Percentiles rank a stretch among this genome's conserved stretches.
Evolutionary conservation across 1,140 invertebrate genomes (phyloP).

Genomic region (Cryptotermes secundus): DNA sequence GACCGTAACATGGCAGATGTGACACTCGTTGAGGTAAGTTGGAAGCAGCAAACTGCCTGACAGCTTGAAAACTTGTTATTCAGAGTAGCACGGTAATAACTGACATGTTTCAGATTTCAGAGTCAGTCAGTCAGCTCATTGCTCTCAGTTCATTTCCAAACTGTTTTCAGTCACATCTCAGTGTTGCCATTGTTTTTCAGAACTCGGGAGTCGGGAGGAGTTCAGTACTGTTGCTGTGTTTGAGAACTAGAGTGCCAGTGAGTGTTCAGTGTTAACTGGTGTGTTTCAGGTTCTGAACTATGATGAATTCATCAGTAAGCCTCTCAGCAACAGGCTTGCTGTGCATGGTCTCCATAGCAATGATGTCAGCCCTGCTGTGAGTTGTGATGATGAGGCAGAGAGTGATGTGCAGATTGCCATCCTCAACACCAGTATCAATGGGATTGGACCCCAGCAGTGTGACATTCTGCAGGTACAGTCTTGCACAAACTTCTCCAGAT

Average conservation of each 20-base stretch:
- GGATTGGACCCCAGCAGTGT: slow-evolving; percentile 43
- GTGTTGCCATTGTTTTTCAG: too few relatives aligned
- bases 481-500: too few relatives aligned
- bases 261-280: neutral
- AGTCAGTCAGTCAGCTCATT: too few relatives aligned
- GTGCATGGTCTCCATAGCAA: neutral
- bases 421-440: neutral
- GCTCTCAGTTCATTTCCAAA: too few relatives aligned
- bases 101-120: too few relatives aligned
- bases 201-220: too few relatives aligned
- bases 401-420: neutral
- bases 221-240: too few relatives aligned
- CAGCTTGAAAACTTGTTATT: too few relatives aligned
- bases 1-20: slow-evolving; percentile 57
- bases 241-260: too few relatives aligned
- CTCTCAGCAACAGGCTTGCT: neutral
- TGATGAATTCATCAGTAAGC: slow-evolving; percentile 24
- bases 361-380: too few relatives aligned
- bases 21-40: slow-evolving; percentile 57
- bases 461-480: slow-evolving; percentile 43
- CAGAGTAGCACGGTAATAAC: too few relatives aligned
- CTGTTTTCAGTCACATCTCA: too few relatives aligned
- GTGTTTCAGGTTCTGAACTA: slow-evolving; percentile 17
- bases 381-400: neutral
- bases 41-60: neutral